Evolutionary conservation across 2,888 invertebrate species (phyloP).

Genomic region (Epirrhoe alternata): DNA sequence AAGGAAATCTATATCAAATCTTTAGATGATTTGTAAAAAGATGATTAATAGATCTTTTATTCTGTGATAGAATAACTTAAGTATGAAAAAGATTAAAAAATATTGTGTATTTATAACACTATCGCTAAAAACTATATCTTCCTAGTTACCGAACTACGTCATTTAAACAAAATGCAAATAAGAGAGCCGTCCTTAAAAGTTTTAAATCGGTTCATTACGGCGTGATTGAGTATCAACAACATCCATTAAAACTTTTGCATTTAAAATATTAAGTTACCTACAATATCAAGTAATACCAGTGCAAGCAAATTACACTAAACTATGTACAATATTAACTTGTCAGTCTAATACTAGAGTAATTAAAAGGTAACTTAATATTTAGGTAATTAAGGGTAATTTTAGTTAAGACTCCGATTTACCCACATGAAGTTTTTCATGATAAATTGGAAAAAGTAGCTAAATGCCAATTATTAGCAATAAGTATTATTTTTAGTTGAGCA

Average conservation of each 20-base stretch:
- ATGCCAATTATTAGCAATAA: too few species aligned
- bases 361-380: neutral
- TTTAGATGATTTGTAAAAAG: too few species aligned
- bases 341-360: neutral
- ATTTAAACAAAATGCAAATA: neutral
- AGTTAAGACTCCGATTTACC: too few species aligned
- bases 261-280: neutral
- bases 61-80: too few species aligned
- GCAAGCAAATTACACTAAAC: neutral
- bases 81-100: too few species aligned
- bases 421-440: too few species aligned
- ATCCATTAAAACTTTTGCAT: neutral
- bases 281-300: neutral
- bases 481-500: too few species aligned
- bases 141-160: neutral
- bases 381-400: neutral
- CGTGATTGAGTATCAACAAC: neutral
- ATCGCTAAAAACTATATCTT: neutral
- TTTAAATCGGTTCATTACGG: conserved; percentile 1
- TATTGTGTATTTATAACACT: too few species aligned
- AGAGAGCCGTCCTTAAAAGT: neutral
- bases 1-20: too few species aligned
- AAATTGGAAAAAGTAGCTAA: too few species aligned
- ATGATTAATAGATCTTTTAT: too few species aligned
- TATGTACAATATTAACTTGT: neutral